A percentile compares a stretch with the other conserved stretches of the same genome.
These are phyloP conservation scores for Salticus scenicus DNA, from an alignment of 2,888 invertebrate genomes.

Conservation along the genomic window DNA sequence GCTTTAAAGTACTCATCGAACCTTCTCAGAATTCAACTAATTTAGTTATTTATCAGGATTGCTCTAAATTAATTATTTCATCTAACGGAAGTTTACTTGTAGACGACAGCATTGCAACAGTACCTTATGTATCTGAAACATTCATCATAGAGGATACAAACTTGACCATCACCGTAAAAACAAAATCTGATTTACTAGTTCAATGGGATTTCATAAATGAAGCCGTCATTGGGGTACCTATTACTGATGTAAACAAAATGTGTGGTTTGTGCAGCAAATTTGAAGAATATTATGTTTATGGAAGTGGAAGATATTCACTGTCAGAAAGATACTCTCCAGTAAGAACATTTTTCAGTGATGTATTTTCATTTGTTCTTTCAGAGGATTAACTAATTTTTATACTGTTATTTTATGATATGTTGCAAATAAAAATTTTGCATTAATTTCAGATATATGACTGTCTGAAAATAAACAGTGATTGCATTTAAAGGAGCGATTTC, in stretches of 20 bases:
- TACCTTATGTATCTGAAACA: conserved; percentile 14
- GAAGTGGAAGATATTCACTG: background rate
- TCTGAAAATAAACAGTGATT: no score
- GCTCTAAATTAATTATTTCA: background rate
- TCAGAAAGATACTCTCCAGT: background rate
- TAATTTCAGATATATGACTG: no score
- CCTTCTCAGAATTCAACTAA: background rate
- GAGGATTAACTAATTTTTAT: background rate
- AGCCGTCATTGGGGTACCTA: conserved; percentile 32
- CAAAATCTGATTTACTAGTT: conserved; percentile 29
- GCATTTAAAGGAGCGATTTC: no score
- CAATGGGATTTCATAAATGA: conserved; percentile 30
- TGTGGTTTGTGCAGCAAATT: conserved; percentile 50
- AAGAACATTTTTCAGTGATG: background rate
- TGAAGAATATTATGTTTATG: background rate
- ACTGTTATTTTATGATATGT: no score
- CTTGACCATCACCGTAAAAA: conserved; percentile 1
- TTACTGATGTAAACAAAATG: background rate
- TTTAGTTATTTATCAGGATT: conserved; percentile 20
- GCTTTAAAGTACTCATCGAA: conserved; percentile 33
- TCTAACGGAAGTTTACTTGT: conserved; percentile 10
- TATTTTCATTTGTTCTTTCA: background rate
- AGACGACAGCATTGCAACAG: background rate
- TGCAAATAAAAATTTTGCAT: no score
- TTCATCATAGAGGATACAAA: conserved; percentile 2